Conservation (phyloP, 1,140 invertebrate species). For the Palaemon carinicauda region DNA sequence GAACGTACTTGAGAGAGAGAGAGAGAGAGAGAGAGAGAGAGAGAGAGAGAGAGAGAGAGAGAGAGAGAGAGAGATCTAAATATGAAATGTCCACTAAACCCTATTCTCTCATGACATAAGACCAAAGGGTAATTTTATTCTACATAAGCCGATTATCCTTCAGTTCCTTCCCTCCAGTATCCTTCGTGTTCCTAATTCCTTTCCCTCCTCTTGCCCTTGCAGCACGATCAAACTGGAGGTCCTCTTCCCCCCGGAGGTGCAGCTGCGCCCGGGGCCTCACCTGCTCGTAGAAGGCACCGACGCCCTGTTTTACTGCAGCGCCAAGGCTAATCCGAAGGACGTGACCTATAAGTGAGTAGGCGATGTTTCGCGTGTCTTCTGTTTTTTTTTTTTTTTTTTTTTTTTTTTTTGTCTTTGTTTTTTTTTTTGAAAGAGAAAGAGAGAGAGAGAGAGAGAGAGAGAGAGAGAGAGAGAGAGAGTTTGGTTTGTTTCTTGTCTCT, state of each 20-base stretch:
- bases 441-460: too few species aligned
- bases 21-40: not conserved
- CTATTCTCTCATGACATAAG: too few species aligned
- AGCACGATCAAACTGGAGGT: constrained; percentile 41
- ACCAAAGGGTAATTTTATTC: not conserved
- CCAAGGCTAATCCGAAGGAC: constrained; percentile 85
- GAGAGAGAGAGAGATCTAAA: not conserved
- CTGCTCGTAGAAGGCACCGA: constrained; percentile 82
- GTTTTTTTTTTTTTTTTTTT: not conserved
- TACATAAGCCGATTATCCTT: not conserved
- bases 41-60: not conserved
- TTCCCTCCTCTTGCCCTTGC: not conserved
- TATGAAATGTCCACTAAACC: not conserved
- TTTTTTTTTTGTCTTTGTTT: not conserved
- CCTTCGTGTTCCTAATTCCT: not conserved
- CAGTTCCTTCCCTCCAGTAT: not conserved
- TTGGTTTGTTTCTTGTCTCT: not conserved
- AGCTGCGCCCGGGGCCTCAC: constrained; percentile 37
- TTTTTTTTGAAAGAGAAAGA: too few species aligned
- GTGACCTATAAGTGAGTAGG: constrained; percentile 72
- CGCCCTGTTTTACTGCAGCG: constrained; percentile 82
- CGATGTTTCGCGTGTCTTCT: too few species aligned
- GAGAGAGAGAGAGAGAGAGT: too few species aligned
- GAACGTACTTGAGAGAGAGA: not conserved
- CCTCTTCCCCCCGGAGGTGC: constrained; percentile 45